These are phyloP conservation scores for Meloidogyne floridensis DNA, from an alignment of 1,140 invertebrate species.

Conservation along the genomic window DNA sequence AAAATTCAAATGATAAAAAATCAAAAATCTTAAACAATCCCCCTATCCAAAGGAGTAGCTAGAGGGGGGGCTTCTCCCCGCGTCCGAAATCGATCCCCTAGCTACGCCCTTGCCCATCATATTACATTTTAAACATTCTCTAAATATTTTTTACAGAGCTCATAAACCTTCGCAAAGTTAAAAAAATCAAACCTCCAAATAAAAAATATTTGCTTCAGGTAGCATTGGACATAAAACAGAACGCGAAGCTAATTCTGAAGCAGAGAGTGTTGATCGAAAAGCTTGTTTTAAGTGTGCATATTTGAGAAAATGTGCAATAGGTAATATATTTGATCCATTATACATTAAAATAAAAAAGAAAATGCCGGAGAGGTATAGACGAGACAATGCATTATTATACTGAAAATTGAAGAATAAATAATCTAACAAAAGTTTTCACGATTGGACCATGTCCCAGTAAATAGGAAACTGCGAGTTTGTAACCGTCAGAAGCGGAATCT, in stretches of 20 bases:
- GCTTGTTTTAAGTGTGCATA: conserved; percentile 91
- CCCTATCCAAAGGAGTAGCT: neutral
- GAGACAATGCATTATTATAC: conserved; percentile 91
- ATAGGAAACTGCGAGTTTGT: too few species aligned
- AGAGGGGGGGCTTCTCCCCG: too few species aligned
- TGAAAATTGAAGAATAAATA: conserved; percentile 73
- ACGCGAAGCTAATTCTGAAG: conserved; percentile 63
- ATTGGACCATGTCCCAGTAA: too few species aligned
- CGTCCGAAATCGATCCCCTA: too few species aligned
- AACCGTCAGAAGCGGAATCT: too few species aligned
- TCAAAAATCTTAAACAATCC: too few species aligned
- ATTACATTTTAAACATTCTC: too few species aligned
- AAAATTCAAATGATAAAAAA: neutral
- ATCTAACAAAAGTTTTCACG: too few species aligned
- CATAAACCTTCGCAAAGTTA: neutral
- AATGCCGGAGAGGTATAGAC: conserved; percentile 89
- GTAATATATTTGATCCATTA: conserved; percentile 94
- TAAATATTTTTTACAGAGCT: too few species aligned
- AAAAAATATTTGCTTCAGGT: conserved; percentile 98
- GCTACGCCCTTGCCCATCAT: too few species aligned
- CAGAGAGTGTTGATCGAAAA: conserved; percentile 70
- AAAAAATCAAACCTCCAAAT: conserved; percentile 74
- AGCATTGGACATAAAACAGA: conserved; percentile 83
- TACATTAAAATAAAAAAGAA: conserved; percentile 99
- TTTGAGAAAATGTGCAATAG: conserved; percentile 88